Evolutionary conservation across 1,140 invertebrate genomes (phyloP).

Genomic region (Neuroterus valhalla): DNA sequence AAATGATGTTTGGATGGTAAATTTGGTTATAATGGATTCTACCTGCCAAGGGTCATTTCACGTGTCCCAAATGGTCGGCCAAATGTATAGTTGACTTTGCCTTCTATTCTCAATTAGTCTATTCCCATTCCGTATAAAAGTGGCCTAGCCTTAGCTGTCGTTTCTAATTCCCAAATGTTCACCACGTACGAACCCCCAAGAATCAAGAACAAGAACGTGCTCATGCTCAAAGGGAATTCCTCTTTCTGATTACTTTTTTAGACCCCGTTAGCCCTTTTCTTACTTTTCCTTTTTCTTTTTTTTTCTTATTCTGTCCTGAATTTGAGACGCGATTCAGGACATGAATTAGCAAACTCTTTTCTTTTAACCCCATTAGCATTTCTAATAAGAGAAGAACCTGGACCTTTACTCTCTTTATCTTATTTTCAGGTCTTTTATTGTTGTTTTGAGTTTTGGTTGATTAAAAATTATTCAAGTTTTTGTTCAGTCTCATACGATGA

Average conservation of each 20-base stretch:
- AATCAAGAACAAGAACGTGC: constrained; percentile 22
- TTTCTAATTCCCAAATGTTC: constrained; percentile 23
- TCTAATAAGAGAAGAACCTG: background rate
- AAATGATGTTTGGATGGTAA: too few species aligned
- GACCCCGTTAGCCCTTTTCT: constrained; percentile 25
- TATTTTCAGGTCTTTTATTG: too few species aligned
- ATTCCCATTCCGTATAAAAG: background rate
- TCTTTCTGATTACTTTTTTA: constrained; percentile 46
- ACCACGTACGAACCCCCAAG: constrained; percentile 15
- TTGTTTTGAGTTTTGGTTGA: too few species aligned
- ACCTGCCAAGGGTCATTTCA: background rate
- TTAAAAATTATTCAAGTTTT: too few species aligned
- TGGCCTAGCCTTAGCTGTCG: constrained; percentile 1
- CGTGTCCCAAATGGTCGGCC: background rate
- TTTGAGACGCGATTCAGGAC: background rate
- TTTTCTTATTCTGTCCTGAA: constrained; percentile 11
- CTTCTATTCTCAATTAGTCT: too few species aligned
- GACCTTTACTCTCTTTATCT: too few species aligned
- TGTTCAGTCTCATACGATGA: too few species aligned
- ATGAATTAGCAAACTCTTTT: constrained; percentile 10
- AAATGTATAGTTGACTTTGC: too few species aligned
- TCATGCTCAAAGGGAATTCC: constrained; percentile 46
- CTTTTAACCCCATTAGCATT: constrained; percentile 13
- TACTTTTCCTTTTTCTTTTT: too few species aligned
- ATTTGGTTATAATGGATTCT: too few species aligned